A percentile compares a stretch with the other conserved stretches of the same genome.
phyloP scores from a whole-genome alignment of 2,113 vertebrate species.

The Catharus minimus region DNA sequence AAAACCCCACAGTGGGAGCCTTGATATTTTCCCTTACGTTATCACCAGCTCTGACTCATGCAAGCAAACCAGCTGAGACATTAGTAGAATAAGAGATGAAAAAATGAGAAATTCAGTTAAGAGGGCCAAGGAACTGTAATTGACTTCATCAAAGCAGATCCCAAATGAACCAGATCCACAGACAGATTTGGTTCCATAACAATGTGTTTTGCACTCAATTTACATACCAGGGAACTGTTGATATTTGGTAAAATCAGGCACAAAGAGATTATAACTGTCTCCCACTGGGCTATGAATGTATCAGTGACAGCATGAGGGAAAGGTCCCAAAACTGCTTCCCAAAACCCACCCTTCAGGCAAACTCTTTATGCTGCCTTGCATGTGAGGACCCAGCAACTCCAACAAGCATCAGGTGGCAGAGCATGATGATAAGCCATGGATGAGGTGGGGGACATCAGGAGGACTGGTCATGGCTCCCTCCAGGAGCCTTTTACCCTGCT shows the following conservation, averaged over 20 bases:
- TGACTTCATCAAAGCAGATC: neutral
- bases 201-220: neutral
- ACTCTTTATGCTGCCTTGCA: neutral
- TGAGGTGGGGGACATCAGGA: fast-evolving
- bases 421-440: fast-evolving
- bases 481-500: neutral
- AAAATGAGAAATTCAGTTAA: neutral
- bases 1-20: neutral
- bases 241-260: neutral
- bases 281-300: neutral
- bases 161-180: neutral
- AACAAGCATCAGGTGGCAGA: neutral
- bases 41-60: neutral
- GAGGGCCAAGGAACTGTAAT: neutral
- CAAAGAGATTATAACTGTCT: neutral
- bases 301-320: neutral
- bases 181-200: neutral
- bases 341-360: neutral
- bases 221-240: neutral
- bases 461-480: neutral
- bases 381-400: neutral
- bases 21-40: neutral
- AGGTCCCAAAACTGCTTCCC: neutral
- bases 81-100: neutral
- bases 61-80: neutral